Percentiles rank a stretch among this genome's conserved stretches.
These are phyloP conservation scores for Sebastiscus tertius DNA, from an alignment of 2,797 vertebrate genomes.

Conservation along the genomic window DNA sequence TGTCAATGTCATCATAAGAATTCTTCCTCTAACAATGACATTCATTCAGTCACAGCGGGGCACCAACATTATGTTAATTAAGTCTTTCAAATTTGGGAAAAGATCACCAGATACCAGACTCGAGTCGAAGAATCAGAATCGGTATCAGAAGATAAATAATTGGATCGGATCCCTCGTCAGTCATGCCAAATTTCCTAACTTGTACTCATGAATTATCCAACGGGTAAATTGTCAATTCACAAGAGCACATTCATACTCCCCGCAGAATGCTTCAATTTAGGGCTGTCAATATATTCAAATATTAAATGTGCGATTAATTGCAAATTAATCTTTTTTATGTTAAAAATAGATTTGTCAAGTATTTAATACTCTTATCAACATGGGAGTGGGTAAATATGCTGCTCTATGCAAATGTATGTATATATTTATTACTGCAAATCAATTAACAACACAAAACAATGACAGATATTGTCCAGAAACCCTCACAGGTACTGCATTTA, in stretches of 20 bases:
- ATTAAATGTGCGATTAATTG: too few relatives aligned
- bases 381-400: too few relatives aligned
- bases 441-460: too few relatives aligned
- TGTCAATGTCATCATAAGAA: neutral
- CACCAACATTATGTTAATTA: neutral
- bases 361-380: too few relatives aligned
- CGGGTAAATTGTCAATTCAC: neutral
- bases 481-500: too few relatives aligned
- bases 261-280: neutral
- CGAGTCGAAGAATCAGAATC: neutral
- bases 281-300: too few relatives aligned
- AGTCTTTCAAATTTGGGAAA: neutral
- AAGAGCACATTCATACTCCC: neutral
- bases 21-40: neutral
- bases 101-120: neutral
- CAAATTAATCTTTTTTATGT: too few relatives aligned
- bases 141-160: neutral
- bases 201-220: neutral
- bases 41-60: neutral
- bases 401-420: too few relatives aligned
- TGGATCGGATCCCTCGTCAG: neutral
- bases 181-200: neutral
- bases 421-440: rapidly evolving
- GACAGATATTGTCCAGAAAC: too few relatives aligned
- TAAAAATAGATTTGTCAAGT: too few relatives aligned